Base-by-base conservation (phyloP, 1,140 invertebrate genomes). In the Radopholus similis region DNA sequence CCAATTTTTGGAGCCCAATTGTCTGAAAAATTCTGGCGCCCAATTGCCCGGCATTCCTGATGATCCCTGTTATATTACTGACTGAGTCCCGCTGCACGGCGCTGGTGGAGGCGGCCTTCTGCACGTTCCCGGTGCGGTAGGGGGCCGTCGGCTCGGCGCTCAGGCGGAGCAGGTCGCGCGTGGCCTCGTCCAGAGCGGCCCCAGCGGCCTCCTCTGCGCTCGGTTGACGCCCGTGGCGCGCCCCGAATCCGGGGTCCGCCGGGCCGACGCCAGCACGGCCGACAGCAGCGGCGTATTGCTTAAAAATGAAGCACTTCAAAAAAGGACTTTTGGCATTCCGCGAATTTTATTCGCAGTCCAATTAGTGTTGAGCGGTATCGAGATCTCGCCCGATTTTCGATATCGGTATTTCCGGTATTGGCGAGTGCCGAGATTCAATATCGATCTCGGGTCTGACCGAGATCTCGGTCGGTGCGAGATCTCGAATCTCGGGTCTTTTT, bases 101-200 rank as follows among this genome's bases (percentile, higher is more conserved):
- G 44, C 42, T 73, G 15, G 73, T 75, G n/a, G 73, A 75, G 1
- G 73, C 73, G 23, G 68, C 47, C 49, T 75, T 75, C 21, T 60
- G 70, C 23, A 75, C n/a, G 9, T 30, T 40, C 21, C 74, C 2
- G 51, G 76, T 28, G 69, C 35, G 35, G 69, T 74, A 28, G 44
- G 66, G 8, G 34, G 70, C 44, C 13, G 64, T 34, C n/a, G 75
- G 73, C 23, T 77, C 73, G 23, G 56, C 63, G 30, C 57, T 64
- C 44, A 75, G 49, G n/a, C 75, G 55, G 18, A 74, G 62, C 26
- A 75, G 38, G 56, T 75, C 75, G 13, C 71, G 44, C 9, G 73
- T 70, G 9, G 73, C 73, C 34, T 66, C 75, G 26, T 75, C 73
- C 23, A 75, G 59, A 57, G 64, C 57, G 28, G 59, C 59, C 1